phyloP scores from a whole-genome alignment of 2,888 invertebrate genomes.

The Chouioia cunea region DNA sequence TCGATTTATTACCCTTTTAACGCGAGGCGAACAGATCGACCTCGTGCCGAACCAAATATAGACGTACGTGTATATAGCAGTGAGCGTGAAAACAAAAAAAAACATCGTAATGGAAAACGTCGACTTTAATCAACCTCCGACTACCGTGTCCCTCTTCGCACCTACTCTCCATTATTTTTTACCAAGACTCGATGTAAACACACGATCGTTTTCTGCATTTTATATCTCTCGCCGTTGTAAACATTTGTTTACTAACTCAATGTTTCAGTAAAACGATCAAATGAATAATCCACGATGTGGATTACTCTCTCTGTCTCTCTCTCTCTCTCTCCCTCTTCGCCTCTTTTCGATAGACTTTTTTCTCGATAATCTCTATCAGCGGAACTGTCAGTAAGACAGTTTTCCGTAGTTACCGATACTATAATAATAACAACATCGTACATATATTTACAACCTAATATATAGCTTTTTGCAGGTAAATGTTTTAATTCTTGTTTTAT shows the following conservation, averaged over 20 bases:
- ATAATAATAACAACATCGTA: no score
- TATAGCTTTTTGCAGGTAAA: no score
- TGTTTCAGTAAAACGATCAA: slow-evolving; percentile 1
- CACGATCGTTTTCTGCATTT: slow-evolving; percentile 3
- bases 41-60: no score
- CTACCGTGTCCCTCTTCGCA: not conserved
- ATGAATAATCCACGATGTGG: slow-evolving; percentile 10
- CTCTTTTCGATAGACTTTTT: no score
- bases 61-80: not conserved
- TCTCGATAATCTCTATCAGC: no score
- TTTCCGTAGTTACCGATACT: no score
- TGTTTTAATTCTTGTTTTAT: no score
- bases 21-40: slow-evolving; percentile 26
- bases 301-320: no score
- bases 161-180: slow-evolving; percentile 30
- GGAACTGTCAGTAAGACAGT: no score
- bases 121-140: slow-evolving; percentile 45
- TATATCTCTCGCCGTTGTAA: not conserved
- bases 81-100: slow-evolving; percentile 13
- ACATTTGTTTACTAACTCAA: no score
- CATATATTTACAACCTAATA: no score
- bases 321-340: no score
- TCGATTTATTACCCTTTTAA: slow-evolving; percentile 47
- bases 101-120: slow-evolving; percentile 45
- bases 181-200: not conserved